Percentiles rank a stretch among this genome's conserved stretches.
phyloP scores from a whole-genome alignment of 92 coral and sea anemone genomes.

The Palythoa heliodiscus region DNA sequence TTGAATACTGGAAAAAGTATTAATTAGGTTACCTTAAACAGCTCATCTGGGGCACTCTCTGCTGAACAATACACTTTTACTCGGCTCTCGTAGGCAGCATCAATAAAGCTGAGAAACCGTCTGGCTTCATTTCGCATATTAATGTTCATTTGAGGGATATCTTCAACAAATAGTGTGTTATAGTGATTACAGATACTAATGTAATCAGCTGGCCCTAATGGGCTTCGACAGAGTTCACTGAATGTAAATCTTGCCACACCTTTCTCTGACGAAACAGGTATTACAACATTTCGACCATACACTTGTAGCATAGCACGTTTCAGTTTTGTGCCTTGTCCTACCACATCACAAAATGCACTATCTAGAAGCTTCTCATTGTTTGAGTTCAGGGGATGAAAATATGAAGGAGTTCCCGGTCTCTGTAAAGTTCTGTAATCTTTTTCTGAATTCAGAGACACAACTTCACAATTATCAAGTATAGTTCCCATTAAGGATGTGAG shows the following conservation, averaged over 20 bases:
- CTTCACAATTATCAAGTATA: constrained; percentile 61
- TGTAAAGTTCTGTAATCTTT: constrained; percentile 68
- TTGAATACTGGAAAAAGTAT: too few species aligned
- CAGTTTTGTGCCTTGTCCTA: constrained; percentile 64
- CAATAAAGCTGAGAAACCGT: constrained; percentile 75
- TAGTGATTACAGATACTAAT: constrained; percentile 74
- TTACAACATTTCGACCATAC: constrained; percentile 78
- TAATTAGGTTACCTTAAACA: constrained; percentile 60
- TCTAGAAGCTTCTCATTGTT: constrained; percentile 64
- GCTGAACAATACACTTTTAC: constrained; percentile 74
- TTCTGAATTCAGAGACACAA: constrained; percentile 66
- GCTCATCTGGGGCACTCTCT: constrained; percentile 64
- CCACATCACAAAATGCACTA: constrained; percentile 75
- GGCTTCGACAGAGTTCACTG: constrained; percentile 72
- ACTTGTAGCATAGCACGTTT: constrained; percentile 71
- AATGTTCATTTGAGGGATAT: constrained; percentile 81
- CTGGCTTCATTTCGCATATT: constrained; percentile 83
- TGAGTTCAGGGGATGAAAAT: constrained; percentile 58
- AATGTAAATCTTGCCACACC: constrained; percentile 82
- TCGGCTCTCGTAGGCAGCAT: constrained; percentile 85
- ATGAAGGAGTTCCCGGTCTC: constrained; percentile 64
- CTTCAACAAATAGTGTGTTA: constrained; percentile 74
- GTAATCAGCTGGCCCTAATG: constrained; percentile 87
- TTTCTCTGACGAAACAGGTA: constrained; percentile 72
- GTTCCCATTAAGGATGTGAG: constrained; percentile 70